Evolutionary conservation across 2,888 invertebrate genomes (phyloP).

Genomic region (Endomychus coccineus): DNA sequence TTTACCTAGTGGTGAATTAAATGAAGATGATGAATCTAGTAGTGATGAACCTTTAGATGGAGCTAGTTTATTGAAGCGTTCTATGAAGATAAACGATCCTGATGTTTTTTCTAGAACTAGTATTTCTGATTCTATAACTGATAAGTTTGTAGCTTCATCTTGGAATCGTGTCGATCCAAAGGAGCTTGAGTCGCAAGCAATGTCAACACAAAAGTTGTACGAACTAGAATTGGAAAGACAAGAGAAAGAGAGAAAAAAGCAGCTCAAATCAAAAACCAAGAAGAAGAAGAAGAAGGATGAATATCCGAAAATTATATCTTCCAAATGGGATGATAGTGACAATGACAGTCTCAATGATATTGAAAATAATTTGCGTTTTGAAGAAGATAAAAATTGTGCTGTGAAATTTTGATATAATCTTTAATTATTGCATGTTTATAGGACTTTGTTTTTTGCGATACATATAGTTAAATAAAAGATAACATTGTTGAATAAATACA

Average conservation of each 20-base stretch:
- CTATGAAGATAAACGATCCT: conserved; percentile 24
- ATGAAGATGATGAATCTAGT: conserved; percentile 36
- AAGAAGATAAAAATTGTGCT: no score
- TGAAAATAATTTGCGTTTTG: no score
- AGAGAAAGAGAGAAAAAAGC: conserved; percentile 9
- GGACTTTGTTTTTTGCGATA: no score
- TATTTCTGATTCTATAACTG: conserved; percentile 14
- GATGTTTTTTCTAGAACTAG: no score
- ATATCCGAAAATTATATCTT: conserved; percentile 5
- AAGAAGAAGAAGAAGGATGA: conserved; percentile 7
- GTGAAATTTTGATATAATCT: no score
- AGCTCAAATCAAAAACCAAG: background rate
- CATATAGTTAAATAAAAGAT: no score
- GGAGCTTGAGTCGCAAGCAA: conserved; percentile 67
- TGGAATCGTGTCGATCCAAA: conserved; percentile 93
- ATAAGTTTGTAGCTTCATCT: conserved; percentile 65
- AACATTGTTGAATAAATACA: no score
- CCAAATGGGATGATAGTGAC: conserved; percentile 13
- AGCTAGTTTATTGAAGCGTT: conserved; percentile 35
- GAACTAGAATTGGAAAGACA: conserved; percentile 48
- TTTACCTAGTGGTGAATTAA: conserved; percentile 1
- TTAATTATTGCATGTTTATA: no score
- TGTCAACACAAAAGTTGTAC: conserved; percentile 80
- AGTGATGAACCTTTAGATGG: conserved; percentile 40
- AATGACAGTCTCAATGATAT: no score